These are phyloP conservation scores for Synodontis membranacea DNA, from an alignment of 2,113 vertebrate genomes.

Conservation along the genomic window DNA sequence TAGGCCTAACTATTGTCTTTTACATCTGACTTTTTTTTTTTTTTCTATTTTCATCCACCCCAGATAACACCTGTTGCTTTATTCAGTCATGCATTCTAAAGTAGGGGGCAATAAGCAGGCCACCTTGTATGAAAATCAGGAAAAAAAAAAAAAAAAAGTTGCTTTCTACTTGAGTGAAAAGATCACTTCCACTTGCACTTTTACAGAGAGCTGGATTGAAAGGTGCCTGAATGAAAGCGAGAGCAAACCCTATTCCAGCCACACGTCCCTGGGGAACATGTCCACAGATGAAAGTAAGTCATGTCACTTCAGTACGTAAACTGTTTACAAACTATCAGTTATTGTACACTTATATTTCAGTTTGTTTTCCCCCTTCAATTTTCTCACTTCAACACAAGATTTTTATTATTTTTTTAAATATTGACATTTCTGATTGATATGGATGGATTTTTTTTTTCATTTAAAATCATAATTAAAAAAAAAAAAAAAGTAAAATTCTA, in stretches of 20 bases:
- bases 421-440: background rate
- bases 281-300: conserved; percentile 99
- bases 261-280: conserved; percentile 94
- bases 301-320: conserved; percentile 7
- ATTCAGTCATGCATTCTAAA: background rate
- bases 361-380: background rate
- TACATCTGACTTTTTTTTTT: background rate
- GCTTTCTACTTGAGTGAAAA: background rate
- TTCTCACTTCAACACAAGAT: background rate
- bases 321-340: no score
- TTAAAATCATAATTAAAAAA: background rate
- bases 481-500: background rate
- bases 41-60: no score
- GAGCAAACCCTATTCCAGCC: conserved; percentile 94
- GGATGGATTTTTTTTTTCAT: background rate
- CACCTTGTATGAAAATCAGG: background rate
- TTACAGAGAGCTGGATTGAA: conserved; percentile 99
- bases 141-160: background rate
- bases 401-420: no score
- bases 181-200: conserved; percentile 4
- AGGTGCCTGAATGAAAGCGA: conserved; percentile 98
- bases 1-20: background rate
- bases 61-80: conserved; percentile 35
- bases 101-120: background rate
- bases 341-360: background rate